Evolutionary conservation across 2,888 invertebrate genomes (phyloP).

Genomic region (Andrena praecox): DNA sequence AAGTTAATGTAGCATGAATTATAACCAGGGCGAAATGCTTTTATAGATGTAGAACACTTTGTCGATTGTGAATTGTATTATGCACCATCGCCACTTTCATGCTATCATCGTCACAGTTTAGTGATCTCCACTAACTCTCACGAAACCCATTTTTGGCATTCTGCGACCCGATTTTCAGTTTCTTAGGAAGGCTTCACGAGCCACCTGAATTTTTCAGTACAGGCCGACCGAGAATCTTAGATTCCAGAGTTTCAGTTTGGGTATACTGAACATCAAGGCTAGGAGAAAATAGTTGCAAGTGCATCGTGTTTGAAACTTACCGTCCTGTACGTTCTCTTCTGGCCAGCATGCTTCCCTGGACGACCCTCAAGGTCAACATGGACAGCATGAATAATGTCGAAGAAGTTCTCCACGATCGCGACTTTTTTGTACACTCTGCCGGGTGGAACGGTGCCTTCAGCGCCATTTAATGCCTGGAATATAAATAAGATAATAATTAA

Average conservation of each 20-base stretch:
- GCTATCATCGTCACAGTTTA: no score
- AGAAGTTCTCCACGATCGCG: slow-evolving; percentile 98
- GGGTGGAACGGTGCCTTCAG: slow-evolving; percentile 84
- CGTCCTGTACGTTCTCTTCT: slow-evolving; percentile 97
- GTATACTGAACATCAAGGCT: not conserved
- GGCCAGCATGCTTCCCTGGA: slow-evolving; percentile 98
- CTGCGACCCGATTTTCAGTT: no score
- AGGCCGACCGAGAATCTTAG: not conserved
- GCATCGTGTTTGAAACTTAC: slow-evolving; percentile 87
- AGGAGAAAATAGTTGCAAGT: slow-evolving; percentile 2
- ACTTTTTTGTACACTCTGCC: slow-evolving; percentile 94
- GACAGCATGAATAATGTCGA: slow-evolving; percentile 97
- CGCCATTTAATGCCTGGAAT: slow-evolving; percentile 88
- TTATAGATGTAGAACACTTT: no score
- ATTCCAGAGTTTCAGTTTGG: not conserved
- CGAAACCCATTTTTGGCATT: no score
- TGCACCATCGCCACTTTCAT: no score
- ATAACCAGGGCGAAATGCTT: no score
- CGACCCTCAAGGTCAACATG: slow-evolving; percentile 97
- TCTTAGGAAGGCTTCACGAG: no score
- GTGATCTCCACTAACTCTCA: no score
- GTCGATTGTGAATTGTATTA: no score
- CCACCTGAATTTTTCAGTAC: no score
- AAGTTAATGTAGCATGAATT: no score
- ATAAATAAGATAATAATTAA: slow-evolving; percentile 21